Evolutionary conservation across 2,113 vertebrate genomes (phyloP), one percentile per base, ranked within the genome.

Genomic region (Eleginops maclovinus): DNA sequence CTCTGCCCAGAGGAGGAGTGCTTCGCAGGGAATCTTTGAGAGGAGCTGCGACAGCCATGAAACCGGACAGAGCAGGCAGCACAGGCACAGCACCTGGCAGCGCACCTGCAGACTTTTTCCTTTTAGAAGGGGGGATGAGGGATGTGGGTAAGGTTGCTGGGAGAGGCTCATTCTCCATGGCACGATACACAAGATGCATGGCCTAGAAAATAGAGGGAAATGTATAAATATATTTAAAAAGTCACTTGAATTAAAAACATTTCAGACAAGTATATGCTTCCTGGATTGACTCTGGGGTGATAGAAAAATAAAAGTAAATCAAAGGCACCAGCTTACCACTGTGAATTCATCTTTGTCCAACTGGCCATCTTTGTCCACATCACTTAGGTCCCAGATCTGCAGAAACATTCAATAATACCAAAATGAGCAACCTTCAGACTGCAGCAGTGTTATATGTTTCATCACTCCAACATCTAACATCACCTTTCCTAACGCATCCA

Each of bases 371-470:
- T 97, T 98, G 87, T 98, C 97, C 1, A 98, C 96, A 88, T 99
- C 98, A 84, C 98, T 98, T 73, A 99, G 95, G 79, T 99, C 97
- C 98, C 98, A 99, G 76, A 99, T 97, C 98, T 99, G 73, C 3
- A 78, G 16, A 68, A 47, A 75, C 9, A 77, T 61, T 15, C 73
- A 59, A 40, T 60, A 49, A 58, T 46, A 2, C 2, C 24, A 51
- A 47, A 31, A 10, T n/a, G 3, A 84, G 0, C 4, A 87, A 73
- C 15, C 65, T 24, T 58, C n/a, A 44, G 43, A 41, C 44, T 26
- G 14, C 10, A n/a, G 58, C n/a, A 31, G 19, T 36, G 9, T 6
- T 17, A 22, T 9, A 15, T 24, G 24, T 26, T 31, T 55, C 6
- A 61, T 17, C 7, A 54, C 2, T 41, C 1, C 28, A 21, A 62